phyloP scores from a whole-genome alignment of 2,888 invertebrate genomes.

The Lasioglossum zephyrum region DNA sequence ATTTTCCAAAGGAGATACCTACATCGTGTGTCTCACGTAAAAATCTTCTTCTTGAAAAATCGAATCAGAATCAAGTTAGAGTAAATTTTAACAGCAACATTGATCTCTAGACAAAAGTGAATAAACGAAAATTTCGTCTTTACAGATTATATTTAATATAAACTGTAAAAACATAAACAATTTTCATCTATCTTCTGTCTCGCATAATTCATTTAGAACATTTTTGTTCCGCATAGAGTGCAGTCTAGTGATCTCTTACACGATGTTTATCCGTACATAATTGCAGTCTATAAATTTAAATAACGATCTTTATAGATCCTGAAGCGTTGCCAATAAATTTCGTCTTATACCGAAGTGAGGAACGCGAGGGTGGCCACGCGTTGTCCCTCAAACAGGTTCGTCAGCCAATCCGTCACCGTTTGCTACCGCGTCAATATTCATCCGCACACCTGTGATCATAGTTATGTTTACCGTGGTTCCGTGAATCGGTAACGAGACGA shows the following conservation, averaged over 20 bases:
- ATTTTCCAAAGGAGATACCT: too few relatives aligned
- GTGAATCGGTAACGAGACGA: slow-evolving; percentile 7
- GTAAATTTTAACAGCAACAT: too few relatives aligned
- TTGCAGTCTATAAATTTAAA: background rate
- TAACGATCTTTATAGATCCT: background rate
- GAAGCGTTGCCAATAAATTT: background rate
- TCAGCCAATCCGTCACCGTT: background rate
- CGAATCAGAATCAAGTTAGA: too few relatives aligned
- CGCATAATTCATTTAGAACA: too few relatives aligned
- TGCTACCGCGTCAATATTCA: background rate
- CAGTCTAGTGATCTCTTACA: background rate
- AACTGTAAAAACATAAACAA: too few relatives aligned
- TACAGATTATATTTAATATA: too few relatives aligned
- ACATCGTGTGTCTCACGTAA: background rate
- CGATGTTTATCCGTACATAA: background rate
- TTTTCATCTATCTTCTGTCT: background rate
- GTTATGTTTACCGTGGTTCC: background rate
- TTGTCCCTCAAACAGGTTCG: background rate
- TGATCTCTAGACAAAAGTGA: too few relatives aligned
- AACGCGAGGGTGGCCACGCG: background rate
- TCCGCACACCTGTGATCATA: slow-evolving; percentile 2
- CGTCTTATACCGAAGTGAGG: background rate
- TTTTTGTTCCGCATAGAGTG: background rate
- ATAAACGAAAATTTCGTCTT: too few relatives aligned
- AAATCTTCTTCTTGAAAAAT: background rate